A percentile compares a stretch with the other conserved stretches of the same genome.
These are phyloP conservation scores for Biston betularia DNA, from an alignment of 2,888 invertebrate genomes.

Conservation along the genomic window DNA sequence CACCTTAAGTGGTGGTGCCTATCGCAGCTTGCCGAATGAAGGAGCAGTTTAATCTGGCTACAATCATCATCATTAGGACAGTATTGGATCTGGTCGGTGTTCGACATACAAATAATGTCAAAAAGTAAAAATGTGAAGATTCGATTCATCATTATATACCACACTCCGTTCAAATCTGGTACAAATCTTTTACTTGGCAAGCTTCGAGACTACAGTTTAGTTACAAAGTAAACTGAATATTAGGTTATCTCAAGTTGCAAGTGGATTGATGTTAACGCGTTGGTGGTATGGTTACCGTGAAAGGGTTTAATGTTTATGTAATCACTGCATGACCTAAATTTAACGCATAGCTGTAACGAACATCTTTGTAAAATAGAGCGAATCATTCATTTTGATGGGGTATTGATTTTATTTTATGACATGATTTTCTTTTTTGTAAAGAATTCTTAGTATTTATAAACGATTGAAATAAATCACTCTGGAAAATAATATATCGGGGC, in stretches of 20 bases:
- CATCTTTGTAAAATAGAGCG: not conserved
- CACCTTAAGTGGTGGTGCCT: too few relatives aligned
- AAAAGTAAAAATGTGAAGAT: not conserved
- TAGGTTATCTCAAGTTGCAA: constrained; percentile 44
- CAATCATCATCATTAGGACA: too few relatives aligned
- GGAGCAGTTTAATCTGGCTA: too few relatives aligned
- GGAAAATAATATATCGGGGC: too few relatives aligned
- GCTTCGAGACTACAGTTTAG: constrained; percentile 8
- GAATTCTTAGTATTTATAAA: not conserved
- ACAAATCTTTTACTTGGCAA: constrained; percentile 42
- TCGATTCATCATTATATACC: constrained; percentile 3
- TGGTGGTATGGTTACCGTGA: constrained; percentile 11
- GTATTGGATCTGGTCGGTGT: too few relatives aligned
- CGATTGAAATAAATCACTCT: too few relatives aligned
- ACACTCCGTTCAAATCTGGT: constrained; percentile 38
- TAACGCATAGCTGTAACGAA: constrained; percentile 2
- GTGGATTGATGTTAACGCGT: constrained; percentile 40
- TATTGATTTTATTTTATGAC: not conserved
- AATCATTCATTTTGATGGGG: not conserved
- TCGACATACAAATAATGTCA: too few relatives aligned
- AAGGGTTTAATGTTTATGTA: not conserved
- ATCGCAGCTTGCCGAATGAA: too few relatives aligned
- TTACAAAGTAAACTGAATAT: constrained; percentile 33
- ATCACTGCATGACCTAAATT: constrained; percentile 8
- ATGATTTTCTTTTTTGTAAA: not conserved